phyloP scores from a whole-genome alignment of 2,888 invertebrate species.

The Cactoblastis cactorum region DNA sequence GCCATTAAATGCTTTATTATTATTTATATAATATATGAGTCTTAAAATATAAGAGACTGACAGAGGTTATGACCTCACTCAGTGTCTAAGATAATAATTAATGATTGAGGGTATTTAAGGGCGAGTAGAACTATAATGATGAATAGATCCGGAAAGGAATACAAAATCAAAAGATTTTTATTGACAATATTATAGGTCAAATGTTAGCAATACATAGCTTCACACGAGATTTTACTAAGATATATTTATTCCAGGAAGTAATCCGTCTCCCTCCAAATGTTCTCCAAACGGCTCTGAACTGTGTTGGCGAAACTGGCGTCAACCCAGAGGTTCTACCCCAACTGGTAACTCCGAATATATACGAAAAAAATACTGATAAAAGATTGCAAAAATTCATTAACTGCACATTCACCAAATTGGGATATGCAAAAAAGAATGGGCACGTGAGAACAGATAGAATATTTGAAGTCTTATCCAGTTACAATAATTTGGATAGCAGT shows the following conservation, averaged over 20 bases:
- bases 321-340: slow-evolving; percentile 35
- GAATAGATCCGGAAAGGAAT: no score
- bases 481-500: slow-evolving; percentile 23
- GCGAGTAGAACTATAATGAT: no score
- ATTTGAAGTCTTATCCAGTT: slow-evolving; percentile 41
- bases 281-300: slow-evolving; percentile 31
- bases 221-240: no score
- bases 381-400: slow-evolving; percentile 48
- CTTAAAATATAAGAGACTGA: no score
- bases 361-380: slow-evolving; percentile 37
- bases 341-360: slow-evolving; percentile 38
- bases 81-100: no score
- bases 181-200: no score
- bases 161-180: no score
- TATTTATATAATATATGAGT: no score
- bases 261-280: slow-evolving; percentile 34
- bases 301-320: slow-evolving; percentile 38
- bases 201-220: no score
- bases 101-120: no score
- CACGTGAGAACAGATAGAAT: slow-evolving; percentile 49
- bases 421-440: slow-evolving; percentile 37
- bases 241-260: slow-evolving; percentile 26
- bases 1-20: no score
- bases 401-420: slow-evolving; percentile 50
- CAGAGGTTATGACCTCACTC: no score